Evolutionary conservation across 92 coral and sea anemone genomes (phyloP).

Genomic region (Phenganax stokvisi): DNA sequence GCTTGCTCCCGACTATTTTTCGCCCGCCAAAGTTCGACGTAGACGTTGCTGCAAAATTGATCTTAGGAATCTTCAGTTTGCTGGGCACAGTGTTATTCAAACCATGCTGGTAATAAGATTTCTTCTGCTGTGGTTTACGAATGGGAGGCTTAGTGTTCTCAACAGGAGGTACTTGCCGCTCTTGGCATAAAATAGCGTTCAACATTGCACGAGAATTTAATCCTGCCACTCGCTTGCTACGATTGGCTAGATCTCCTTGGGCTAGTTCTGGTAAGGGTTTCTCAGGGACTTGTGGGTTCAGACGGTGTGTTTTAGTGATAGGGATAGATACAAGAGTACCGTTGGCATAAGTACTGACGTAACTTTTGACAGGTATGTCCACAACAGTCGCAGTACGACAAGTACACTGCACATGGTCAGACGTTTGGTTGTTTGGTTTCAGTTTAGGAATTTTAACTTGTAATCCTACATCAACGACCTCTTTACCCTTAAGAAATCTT

Average conservation of each 20-base stretch:
- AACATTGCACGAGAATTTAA: constrained; percentile 91
- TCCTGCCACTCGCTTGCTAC: constrained; percentile 81
- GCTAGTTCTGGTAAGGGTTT: constrained; percentile 80
- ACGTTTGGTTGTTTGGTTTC: constrained; percentile 19
- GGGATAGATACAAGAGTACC: constrained; percentile 58
- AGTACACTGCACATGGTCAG: constrained; percentile 40
- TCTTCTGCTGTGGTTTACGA: constrained; percentile 9
- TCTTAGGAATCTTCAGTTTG: constrained; percentile 81
- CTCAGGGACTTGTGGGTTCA: constrained; percentile 82
- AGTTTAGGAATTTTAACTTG: constrained; percentile 76
- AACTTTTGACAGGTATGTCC: constrained; percentile 84
- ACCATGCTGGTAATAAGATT: constrained; percentile 27
- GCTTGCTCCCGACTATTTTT: constrained; percentile 55
- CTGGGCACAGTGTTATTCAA: constrained; percentile 32
- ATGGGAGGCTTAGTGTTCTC: not conserved
- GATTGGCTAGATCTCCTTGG: constrained; percentile 68
- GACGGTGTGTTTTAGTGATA: constrained; percentile 88
- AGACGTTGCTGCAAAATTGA: constrained; percentile 96
- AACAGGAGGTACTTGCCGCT: constrained; percentile 61
- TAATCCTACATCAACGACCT: constrained; percentile 73
- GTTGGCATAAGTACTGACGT: constrained; percentile 65
- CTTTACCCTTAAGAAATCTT: constrained; percentile 25
- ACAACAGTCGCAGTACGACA: constrained; percentile 35
- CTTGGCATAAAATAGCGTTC: constrained; percentile 71
- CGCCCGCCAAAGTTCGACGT: constrained; percentile 91